Conservation (phyloP, 2,113 vertebrate species). For the Pseudorasbora parva region DNA sequence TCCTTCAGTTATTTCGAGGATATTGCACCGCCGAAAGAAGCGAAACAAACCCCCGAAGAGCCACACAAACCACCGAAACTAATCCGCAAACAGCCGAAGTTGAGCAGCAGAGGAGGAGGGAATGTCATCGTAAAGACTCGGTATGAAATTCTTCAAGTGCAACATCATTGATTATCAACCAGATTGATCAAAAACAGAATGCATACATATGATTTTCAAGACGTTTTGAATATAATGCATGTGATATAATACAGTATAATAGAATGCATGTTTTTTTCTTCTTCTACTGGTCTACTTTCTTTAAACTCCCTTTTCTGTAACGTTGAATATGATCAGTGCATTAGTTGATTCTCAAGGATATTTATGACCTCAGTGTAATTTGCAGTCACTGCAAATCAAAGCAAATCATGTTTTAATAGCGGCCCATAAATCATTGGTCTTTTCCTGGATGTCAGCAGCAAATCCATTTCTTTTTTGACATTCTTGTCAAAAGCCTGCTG, state of each 20-base stretch:
- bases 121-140: conserved; percentile 65
- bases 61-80: conserved; percentile 50
- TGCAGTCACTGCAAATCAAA: conserved; percentile 3
- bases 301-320: not conserved
- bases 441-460: not conserved
- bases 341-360: not conserved
- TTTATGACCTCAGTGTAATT: not conserved
- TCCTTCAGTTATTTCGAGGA: conserved; percentile 26
- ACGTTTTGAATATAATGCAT: too few relatives aligned
- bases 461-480: not conserved
- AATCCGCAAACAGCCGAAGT: conserved; percentile 52
- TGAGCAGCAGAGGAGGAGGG: conserved; percentile 52
- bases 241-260: not conserved
- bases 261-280: not conserved
- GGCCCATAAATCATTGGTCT: not conserved
- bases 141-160: conserved; percentile 61
- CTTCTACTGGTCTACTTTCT: not conserved
- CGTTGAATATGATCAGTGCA: not conserved
- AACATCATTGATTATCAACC: not conserved
- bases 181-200: not conserved
- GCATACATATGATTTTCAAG: not conserved
- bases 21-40: conserved; percentile 63
- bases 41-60: conserved; percentile 45
- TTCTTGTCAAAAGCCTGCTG: not conserved
- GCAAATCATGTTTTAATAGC: conserved; percentile 1